Base-by-base conservation (phyloP, 53 echinoderm and acorn worm genomes). In the Echinarachnius parma region DNA sequence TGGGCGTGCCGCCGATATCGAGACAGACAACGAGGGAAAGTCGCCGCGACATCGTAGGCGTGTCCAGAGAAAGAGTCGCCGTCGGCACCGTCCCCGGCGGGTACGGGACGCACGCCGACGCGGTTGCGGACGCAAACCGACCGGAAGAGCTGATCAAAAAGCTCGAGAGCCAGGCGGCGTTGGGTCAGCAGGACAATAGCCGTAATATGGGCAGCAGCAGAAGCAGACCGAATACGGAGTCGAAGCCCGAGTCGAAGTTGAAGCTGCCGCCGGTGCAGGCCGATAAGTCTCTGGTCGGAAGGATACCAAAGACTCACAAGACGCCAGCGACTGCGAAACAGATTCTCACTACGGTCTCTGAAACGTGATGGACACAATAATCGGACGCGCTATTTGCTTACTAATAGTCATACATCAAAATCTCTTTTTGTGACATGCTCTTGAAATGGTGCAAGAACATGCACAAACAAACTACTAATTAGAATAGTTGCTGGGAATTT, bases 261-360 rank as follows among this genome's bases (percentile, higher is more conserved):
- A 72, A 72, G 29, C 57, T 72, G 14, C 74, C 74, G 37, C 74
- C 74, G 0, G 74, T 72, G 1, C 74, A 72, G 42, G 74, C 7
- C 22, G 74, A 72, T 39, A 72, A 72, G 20, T 54, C 74, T n/a
- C 26, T 72, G 39, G 74, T 72, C 29, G 74, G 74, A 9, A 25
- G 74, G 56, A 28, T 39, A 9, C 56, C 24, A 36, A 72, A 72
- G 44, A 56, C 32, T n/a, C 70, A 69, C 53, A 72, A 72, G 56
- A 16, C 36, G 5, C 21, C 69, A 4, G 27, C 36, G 8, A 57
- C 57, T 36, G 55, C 44, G n/a, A 72, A 72, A 55, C 74, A 55
- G 14, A 35, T 72, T 15, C 44, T 72, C 5, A 72, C 56, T 42
- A 72, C 74, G 7, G 74, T 72, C 8, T 28, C 74, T 56, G 74